These are phyloP conservation scores for Coendou prehensilis DNA, from an alignment of 2,797 vertebrate species.

Conservation along the genomic window DNA sequence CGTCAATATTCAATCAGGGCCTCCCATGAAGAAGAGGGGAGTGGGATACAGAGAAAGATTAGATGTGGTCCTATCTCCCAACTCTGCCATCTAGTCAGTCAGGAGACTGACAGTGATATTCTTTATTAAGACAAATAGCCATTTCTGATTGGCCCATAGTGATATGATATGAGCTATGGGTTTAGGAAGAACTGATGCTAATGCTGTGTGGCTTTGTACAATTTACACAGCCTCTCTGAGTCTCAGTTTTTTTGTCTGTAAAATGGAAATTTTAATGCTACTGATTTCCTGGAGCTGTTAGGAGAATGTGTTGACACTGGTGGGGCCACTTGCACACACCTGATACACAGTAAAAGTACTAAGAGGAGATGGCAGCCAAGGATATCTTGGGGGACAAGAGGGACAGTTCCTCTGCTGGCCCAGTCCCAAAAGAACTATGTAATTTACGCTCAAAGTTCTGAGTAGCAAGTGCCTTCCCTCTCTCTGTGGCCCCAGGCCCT, in stretches of 20 bases:
- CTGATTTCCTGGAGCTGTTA: not conserved
- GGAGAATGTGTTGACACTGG: not conserved
- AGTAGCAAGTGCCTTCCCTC: not conserved
- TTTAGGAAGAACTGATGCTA: not conserved
- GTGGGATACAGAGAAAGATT: not conserved
- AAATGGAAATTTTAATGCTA: not conserved
- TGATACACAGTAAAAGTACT: not conserved
- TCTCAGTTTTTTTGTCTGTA: not conserved
- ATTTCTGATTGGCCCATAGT: not conserved
- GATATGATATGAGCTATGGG: not conserved
- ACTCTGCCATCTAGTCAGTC: not conserved
- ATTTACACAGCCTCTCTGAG: not conserved
- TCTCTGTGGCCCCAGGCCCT: not conserved
- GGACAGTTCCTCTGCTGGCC: not conserved
- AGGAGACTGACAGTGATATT: not conserved
- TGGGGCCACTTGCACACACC: not conserved
- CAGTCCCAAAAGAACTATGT: fast-evolving
- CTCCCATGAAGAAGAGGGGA: not conserved
- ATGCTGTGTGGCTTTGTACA: not conserved
- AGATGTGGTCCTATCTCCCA: not conserved
- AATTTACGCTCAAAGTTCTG: not conserved
- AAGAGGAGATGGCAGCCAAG: not conserved
- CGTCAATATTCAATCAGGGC: not conserved
- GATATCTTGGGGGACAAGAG: not conserved
- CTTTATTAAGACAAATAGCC: not conserved